Conservation (phyloP, 2,888 invertebrate genomes). For the Crossocerus cetratus region DNA sequence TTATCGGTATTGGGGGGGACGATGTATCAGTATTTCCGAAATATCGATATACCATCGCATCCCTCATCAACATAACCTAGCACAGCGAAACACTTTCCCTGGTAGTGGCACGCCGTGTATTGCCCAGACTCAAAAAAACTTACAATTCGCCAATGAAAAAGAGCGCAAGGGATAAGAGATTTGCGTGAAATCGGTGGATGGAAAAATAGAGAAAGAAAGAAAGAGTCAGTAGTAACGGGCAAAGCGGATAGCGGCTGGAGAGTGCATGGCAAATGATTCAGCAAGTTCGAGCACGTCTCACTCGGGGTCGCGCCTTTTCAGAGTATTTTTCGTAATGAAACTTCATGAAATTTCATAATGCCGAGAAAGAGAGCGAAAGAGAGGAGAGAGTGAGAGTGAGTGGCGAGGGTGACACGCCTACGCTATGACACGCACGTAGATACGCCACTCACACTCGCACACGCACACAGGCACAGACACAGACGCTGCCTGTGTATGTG, state of each 20-base stretch:
- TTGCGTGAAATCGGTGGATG: slow-evolving; percentile 30
- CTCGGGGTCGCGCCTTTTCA: slow-evolving; percentile 65
- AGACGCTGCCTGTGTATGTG: no score
- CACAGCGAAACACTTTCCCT: slow-evolving; percentile 48
- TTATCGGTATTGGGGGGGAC: no score
- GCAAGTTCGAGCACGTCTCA: slow-evolving; percentile 54
- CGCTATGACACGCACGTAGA: slow-evolving; percentile 48
- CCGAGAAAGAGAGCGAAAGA: slow-evolving; percentile 35
- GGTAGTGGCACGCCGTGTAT: slow-evolving; percentile 61
- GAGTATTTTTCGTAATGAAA: slow-evolving; percentile 67
- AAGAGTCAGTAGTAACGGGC: slow-evolving; percentile 10
- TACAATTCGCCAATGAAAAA: slow-evolving; percentile 24
- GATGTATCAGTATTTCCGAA: no score
- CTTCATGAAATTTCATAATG: slow-evolving; percentile 77
- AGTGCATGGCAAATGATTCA: slow-evolving; percentile 55
- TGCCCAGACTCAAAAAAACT: slow-evolving; percentile 22
- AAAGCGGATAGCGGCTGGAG: slow-evolving; percentile 52
- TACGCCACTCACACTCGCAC: slow-evolving; percentile 36
- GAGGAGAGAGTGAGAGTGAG: slow-evolving; percentile 13
- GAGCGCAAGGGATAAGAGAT: slow-evolving; percentile 23
- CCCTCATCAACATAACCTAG: no score
- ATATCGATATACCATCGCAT: no score
- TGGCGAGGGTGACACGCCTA: slow-evolving; percentile 23
- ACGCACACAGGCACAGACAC: no score
- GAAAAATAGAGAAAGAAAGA: slow-evolving; percentile 3